Evolutionary conservation across 1,140 invertebrate species (phyloP), one percentile per base, ranked within the genome.

Genomic region (Euwallacea similis): DNA sequence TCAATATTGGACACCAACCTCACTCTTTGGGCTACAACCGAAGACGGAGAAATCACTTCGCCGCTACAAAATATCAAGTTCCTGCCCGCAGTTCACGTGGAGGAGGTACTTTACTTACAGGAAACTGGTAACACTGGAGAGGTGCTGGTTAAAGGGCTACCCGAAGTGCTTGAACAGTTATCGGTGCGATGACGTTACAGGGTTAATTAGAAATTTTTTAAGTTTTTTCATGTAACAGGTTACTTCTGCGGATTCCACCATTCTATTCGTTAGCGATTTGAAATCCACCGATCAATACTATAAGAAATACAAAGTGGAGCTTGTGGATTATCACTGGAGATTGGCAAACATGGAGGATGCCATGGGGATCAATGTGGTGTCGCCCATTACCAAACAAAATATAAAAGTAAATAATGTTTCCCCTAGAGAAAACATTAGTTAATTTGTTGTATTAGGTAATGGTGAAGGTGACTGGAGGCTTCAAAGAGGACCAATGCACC

Each of bases 321-420:
- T 80, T 10, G 65, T 80, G 11, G 79, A 80, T 63, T 80, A 79
- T 64, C 79, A 80, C 69, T 79, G 78, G 78, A 78, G 79, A 64
- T 72, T 80, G 53, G 75, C 75, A n/a, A 71, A 79, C 62, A 73
- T 78, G 13, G 71, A 76, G 16, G 76, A 79, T 16, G 73, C 76
- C 7, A 77, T 80, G 75, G 75, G 74, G 47, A 73, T 80, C 21
- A 68, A 70, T 42, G 65, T 80, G 10, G 43, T 66, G 15, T 80
- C 79, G 8, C 66, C 73, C 56, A 10, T 73, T 42, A 79, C 78
- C 1, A 74, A 79, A 55, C 77, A 80, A 72, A 72, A 69, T 13
- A 59, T 73, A 9, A 75, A 66, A 63, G 78, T 79, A 73, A 74
- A 43, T 16, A 42, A 47, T n/a, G 42, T 8, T 71, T 55, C 8